phyloP scores from a whole-genome alignment of 2,113 vertebrate genomes.

The Hymenochirus boettgeri region DNA sequence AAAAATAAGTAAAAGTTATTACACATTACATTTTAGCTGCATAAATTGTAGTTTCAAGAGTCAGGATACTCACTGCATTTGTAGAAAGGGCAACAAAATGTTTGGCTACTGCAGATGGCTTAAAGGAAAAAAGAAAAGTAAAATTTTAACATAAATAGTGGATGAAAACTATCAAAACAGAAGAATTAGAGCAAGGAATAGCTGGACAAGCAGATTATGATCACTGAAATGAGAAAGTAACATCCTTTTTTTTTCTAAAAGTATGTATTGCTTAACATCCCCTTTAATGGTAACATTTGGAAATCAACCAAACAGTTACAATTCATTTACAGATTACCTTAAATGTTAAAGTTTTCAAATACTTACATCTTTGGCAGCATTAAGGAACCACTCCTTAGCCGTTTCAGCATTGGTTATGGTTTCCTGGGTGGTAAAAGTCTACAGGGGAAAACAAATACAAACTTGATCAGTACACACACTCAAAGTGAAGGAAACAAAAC shows the following conservation, averaged over 20 bases:
- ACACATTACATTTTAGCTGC: background rate
- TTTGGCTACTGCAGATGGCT: constrained; percentile 89
- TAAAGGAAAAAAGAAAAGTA: constrained; percentile 42
- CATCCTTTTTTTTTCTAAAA: no score
- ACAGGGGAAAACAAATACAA: constrained; percentile 4
- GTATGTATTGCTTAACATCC: no score
- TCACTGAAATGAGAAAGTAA: no score
- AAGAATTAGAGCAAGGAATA: no score
- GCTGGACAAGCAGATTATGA: no score
- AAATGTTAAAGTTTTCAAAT: background rate
- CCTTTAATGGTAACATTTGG: no score
- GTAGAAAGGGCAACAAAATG: constrained; percentile 97
- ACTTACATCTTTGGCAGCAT: constrained; percentile 82
- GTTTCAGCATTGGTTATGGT: constrained; percentile 98
- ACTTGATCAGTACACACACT: no score
- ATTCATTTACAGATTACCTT: no score
- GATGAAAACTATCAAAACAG: no score
- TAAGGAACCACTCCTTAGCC: constrained; percentile 89
- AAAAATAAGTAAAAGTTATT: constrained; percentile 4
- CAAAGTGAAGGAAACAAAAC: no score
- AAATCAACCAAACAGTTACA: no score
- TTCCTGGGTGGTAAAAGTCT: constrained; percentile 98
- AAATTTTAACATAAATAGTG: no score
- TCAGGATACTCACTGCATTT: constrained; percentile 80
- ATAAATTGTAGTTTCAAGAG: background rate